Evolutionary conservation across 2,113 vertebrate species (phyloP), one percentile per base, ranked within the genome.

Genomic region (Rhynchopsitta pachyrhyncha): DNA sequence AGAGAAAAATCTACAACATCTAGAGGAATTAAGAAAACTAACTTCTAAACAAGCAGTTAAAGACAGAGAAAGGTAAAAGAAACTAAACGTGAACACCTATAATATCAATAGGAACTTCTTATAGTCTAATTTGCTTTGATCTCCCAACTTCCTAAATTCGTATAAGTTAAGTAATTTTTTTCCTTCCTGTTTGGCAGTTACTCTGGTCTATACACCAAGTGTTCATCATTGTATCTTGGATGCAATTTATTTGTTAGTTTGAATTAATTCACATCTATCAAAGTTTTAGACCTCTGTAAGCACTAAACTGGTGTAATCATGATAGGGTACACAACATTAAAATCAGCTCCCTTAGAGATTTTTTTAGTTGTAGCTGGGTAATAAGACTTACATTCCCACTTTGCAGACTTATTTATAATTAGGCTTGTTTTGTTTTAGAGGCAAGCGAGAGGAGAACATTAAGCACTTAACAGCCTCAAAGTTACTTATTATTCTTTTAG

Each of bases 1-100:
- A 97, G 95, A 92, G 93, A 98, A 97, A 91, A 98, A 99, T 83
- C 97, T 98, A 77, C 95, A 87, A 53, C 97, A 88, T 86, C 97
- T 99, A 47, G 97, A 98, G 69, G 96, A 98, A 96, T 81, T 99
- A 86, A 99, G 98, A 95, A 97, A 97, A 90, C 59, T 98, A 91
- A 98, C 99, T 98, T 98, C 98, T 86, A 98, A 99, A 57, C 99
- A 99, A 97, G 98, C 98, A 13, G 90, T 94, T 95, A 98, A 96
- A 98, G 99, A 99, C 97, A 98, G 95, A 97, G 98, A 99, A 97
- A 98, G 99, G 99, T 99, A 98, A 86, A 93, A 63, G 39, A 78
- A 86, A 84, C 50, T 9, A 37, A 78, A 76, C 52, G 8, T 42
- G 10, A 87, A 79, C 84, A 68, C 28, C 15, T 70, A 7, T 37